Evolutionary conservation across 2,888 invertebrate species (phyloP), one percentile per base, ranked within the genome.

Genomic region (Zelleria hepariella): DNA sequence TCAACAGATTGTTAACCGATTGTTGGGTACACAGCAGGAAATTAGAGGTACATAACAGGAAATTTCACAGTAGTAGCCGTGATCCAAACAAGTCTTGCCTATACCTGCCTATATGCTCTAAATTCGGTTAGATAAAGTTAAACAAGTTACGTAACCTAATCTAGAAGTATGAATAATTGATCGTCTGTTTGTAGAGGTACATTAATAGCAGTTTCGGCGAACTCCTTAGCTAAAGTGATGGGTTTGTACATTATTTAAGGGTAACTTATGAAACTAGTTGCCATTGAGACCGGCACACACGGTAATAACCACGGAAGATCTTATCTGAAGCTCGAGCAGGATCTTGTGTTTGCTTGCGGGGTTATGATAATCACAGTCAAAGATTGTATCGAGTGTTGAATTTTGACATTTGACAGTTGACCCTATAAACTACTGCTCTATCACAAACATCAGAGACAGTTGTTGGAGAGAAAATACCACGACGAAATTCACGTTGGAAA

Each of bases 201-300:
- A 32, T 42, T 56, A 18, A 56, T 32, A 56, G 23, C 56, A 20
- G 56, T 24, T 23, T 47, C 56, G 27, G 18, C 15, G 18, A 54
- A 54, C 42, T 56, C 42, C 56, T 56, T 21, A 18, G 56, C 42
- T 56, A 56, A 42, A 32, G 42, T 32, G 56, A 56, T 56, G 56
- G 56, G 42, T 8, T 47, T 21, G 47, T 56, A 20, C 20, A 56
- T 56, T 56, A 56, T 56, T 56, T 56, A 56, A 21, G 24, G 10
- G 15, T 15, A 56, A 56, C 51, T 58, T 49, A 52, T 20, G 58
- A 27, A 18, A 51, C 48, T 48, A 23, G 42, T n/a, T 47, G 58
- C 58, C 20, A 23, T 10, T 56, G 42, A 1, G 15, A 53, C 21
- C 7, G 27, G 15, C n/a, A 53, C 56, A 56, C 56, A 42, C 21